Evolutionary conservation across 2,113 vertebrate genomes (phyloP).

Genomic region (Pogonocichla stellata): DNA sequence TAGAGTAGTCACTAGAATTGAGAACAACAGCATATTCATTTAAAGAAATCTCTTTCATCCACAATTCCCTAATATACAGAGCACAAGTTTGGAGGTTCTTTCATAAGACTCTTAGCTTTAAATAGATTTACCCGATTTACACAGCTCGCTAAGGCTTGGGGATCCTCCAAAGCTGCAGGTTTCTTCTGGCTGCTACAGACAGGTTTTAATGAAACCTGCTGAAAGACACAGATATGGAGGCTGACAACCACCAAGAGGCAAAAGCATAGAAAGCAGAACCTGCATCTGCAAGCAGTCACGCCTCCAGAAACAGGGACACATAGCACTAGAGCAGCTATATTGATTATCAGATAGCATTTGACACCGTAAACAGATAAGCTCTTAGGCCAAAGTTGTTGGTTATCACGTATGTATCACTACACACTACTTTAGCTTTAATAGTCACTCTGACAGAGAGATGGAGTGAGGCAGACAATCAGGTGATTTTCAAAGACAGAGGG

Average conservation of each 20-base stretch:
- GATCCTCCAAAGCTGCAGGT: not conserved
- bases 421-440: slow-evolving; percentile 57
- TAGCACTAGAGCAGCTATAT: slow-evolving; percentile 48
- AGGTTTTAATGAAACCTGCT: slow-evolving; percentile 30
- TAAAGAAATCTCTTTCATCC: not conserved
- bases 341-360: slow-evolving; percentile 75
- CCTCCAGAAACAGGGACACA: slow-evolving; percentile 37
- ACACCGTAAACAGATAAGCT: slow-evolving; percentile 68
- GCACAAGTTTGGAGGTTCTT: not conserved
- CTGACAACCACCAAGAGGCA: slow-evolving; percentile 54
- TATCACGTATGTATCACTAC: slow-evolving; percentile 64
- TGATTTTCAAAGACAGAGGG: not conserved
- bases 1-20: not conserved
- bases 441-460: slow-evolving; percentile 37
- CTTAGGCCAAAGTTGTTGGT: slow-evolving; percentile 61
- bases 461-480: not conserved
- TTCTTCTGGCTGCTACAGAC: not conserved
- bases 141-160: not conserved
- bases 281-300: slow-evolving; percentile 9
- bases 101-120: not conserved
- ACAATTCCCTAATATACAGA: not conserved
- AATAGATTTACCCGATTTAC: not conserved
- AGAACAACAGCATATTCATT: not conserved
- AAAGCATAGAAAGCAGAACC: slow-evolving; percentile 41
- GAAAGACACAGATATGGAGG: slow-evolving; percentile 11